Base-by-base conservation (phyloP, 1,140 invertebrate genomes). In the Mylabris phalerata region DNA sequence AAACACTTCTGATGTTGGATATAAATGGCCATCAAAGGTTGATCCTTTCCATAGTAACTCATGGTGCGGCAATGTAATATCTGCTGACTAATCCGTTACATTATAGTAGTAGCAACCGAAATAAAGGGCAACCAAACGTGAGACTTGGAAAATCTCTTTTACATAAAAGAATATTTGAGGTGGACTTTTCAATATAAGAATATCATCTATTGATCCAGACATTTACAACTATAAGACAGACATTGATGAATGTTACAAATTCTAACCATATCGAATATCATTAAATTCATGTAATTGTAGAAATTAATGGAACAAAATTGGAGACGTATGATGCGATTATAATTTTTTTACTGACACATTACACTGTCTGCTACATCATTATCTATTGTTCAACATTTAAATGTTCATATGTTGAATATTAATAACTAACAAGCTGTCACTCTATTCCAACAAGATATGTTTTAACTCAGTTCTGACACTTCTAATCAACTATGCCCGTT, bases 151-250 rank as follows among this genome's bases (percentile, higher is more conserved):
- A 60, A 60, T 60, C 58, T 59, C 57, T 60, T 60, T 60, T 55
- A 60, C 58, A 60, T 60, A 55, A 60, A 55, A 60, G 58, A 60
- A 55, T 60, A 50, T 60, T 60, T 60, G 58, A 57, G 54, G 51
- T 60, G 58, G 58, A 60, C 58, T 47, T 59, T 59, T 56, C 54
- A 56, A 24, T 56, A 44, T 44, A 55, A 55, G 54, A 58, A 48
- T 50, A 39, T 46, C 39, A 48, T 48, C 32, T 43, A 48, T 56
- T 56, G 48, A 57, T 45, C 56, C 1, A 19, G 19, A 19, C 19
- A 13, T 13, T 13, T 13, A 13, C 13, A 19, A 19, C 19, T 19
- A 19, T 19, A 19, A 19, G 19, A 19, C 1, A 1, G 19, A 19
- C 19, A 19, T 19, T 19, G 19, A 19, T 19, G 19, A 19, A 19